phyloP scores from a whole-genome alignment of 2,888 invertebrate genomes.

The Drosophila tripunctata region DNA sequence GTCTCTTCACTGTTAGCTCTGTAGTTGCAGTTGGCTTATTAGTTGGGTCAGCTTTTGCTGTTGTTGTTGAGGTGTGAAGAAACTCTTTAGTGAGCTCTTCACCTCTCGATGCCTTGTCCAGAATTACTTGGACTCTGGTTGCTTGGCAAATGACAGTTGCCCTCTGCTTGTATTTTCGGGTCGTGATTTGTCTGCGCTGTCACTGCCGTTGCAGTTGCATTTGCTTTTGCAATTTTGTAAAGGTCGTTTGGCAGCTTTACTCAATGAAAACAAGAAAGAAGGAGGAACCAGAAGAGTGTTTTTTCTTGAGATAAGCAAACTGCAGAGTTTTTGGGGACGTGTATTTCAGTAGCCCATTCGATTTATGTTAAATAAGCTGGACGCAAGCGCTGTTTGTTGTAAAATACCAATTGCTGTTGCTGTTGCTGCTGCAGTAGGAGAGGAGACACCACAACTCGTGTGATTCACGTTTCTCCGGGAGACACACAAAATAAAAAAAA shows the following conservation, averaged over 20 bases:
- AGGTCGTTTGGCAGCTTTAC: conserved; percentile 73
- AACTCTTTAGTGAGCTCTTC: conserved; percentile 5
- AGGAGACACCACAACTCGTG: conserved; percentile 3
- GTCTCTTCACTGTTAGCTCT: conserved; percentile 47
- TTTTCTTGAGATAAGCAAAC: conserved; percentile 43
- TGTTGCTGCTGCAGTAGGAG: too few relatives aligned
- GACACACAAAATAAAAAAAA: neutral
- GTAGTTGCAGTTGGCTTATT: conserved; percentile 62
- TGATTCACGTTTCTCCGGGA: conserved; percentile 65
- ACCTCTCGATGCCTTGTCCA: neutral
- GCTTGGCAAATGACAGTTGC: conserved; percentile 51
- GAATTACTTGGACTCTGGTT: conserved; percentile 26
- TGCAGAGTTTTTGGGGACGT: conserved; percentile 33
- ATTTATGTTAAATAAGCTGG: conserved; percentile 82
- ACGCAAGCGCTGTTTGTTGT: conserved; percentile 73
- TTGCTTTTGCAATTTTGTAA: conserved; percentile 51
- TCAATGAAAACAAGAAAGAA: conserved; percentile 65
- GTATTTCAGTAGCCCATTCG: conserved; percentile 81
- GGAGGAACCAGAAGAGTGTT: neutral
- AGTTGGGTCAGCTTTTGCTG: conserved; percentile 74
- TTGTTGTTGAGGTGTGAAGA: conserved; percentile 72
- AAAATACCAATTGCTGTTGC: conserved; percentile 77
- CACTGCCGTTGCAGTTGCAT: neutral
- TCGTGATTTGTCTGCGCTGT: conserved; percentile 73
- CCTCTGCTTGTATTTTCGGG: conserved; percentile 56